Evolutionary conservation across 2,113 vertebrate genomes (phyloP).

Genomic region (Acrocephalus arundinaceus): DNA sequence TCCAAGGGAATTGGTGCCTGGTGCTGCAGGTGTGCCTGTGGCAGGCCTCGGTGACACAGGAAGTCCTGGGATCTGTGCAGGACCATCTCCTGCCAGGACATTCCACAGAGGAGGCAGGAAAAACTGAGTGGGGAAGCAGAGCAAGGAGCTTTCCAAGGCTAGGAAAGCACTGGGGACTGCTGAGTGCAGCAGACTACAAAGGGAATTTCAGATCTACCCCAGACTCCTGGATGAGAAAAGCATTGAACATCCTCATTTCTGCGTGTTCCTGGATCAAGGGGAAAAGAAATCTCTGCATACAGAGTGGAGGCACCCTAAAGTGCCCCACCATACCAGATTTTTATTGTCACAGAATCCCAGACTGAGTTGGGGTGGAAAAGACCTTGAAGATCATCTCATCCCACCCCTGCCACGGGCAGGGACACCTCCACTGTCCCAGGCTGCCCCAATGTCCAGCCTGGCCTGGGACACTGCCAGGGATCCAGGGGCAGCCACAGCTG

Average conservation of each 20-base stretch:
- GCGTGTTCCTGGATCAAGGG: background rate
- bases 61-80: fast-evolving
- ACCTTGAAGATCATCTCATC: fast-evolving
- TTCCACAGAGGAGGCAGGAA: background rate
- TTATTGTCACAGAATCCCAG: background rate
- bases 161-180: background rate
- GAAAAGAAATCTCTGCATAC: background rate
- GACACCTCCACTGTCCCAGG: background rate
- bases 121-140: background rate
- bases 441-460: background rate
- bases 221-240: background rate
- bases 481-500: background rate
- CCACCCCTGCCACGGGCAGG: background rate
- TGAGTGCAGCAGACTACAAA: background rate
- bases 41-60: background rate
- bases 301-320: background rate
- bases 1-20: background rate
- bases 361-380: background rate
- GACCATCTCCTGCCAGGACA: background rate
- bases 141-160: background rate
- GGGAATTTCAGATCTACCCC: background rate
- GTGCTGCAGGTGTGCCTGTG: background rate
- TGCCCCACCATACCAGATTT: background rate
- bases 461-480: background rate
- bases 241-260: background rate